Evolutionary conservation across 2,888 invertebrate genomes (phyloP), one percentile per base, ranked within the genome.

Genomic region (Hartigia nigra): DNA sequence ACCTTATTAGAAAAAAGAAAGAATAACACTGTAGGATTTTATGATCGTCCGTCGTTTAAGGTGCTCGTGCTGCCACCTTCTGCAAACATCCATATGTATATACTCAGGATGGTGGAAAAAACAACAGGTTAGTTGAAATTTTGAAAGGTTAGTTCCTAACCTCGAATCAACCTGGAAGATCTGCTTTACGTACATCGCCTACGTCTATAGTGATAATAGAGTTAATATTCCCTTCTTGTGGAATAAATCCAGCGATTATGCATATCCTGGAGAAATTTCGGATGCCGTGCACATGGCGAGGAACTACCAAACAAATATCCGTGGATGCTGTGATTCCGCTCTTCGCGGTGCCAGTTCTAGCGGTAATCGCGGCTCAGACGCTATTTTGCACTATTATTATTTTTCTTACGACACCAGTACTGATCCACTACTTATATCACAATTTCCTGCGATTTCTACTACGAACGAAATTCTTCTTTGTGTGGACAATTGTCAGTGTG

Each of bases 401-500:
- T 70, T 91, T 91, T 80, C 55, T 89, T 14, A 77, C 87, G 31
- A 89, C 91, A 9, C 90, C 91, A n/a, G 81, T 90, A 0, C 82
- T 91, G 75, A 84, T 91, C 74, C 91, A 91, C 78, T 91, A 91
- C 80, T 78, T 91, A 4, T 87, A 91, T 77, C 88, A 89, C 75
- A 90, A 90, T 83, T 91, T 91, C 78, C 82, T 91, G 12, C 80
- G 84, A 74, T 91, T 91, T 80, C 78, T 90, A 31, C 88, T 91
- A 4, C 93, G 94, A 80, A 95, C 96, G 1, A 94, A 95, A 87
- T 96, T 97, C 90, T 96, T 96, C 90, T 93, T 94, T 81, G 94
- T 95, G 83, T 97, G 97, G 96, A 94, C 95, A 1, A 88, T 95
- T 72, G 94, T 95, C 74, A 96, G 96, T 12, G 93, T 94, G 4